A percentile compares a stretch with the other conserved stretches of the same genome.
phyloP scores from a whole-genome alignment of 35 echinoderm and acorn worm species.

The Ophiothrix spiculata region DNA sequence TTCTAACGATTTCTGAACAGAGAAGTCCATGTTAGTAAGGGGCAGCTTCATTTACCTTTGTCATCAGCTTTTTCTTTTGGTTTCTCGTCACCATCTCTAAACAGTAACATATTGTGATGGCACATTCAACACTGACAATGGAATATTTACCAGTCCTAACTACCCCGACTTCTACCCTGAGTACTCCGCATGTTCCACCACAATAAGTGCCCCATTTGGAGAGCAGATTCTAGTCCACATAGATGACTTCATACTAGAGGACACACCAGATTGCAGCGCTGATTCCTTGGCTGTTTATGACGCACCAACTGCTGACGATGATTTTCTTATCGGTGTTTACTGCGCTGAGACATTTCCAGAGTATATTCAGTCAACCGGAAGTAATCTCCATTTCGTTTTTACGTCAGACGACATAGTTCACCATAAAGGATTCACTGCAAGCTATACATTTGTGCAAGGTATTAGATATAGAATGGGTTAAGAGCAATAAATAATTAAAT shows the following conservation, averaged over 20 bases:
- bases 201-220: background rate
- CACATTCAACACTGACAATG: background rate
- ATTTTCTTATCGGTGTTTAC: background rate
- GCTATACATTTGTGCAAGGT: background rate
- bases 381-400: background rate
- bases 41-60: no score
- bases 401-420: background rate
- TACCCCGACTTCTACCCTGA: background rate
- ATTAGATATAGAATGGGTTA: no score
- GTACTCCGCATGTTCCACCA: background rate
- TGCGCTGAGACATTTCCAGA: background rate
- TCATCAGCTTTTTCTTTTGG: no score
- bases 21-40: no score
- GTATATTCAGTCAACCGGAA: background rate
- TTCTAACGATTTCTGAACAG: no score
- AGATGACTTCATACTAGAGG: background rate
- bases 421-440: background rate
- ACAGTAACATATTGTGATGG: background rate
- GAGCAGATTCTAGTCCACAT: background rate
- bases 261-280: background rate
- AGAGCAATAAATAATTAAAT: no score
- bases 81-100: no score
- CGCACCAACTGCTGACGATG: background rate
- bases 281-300: background rate
- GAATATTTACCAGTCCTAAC: background rate